phyloP scores from a whole-genome alignment of 2,797 vertebrate species.

The Sebastes trivittatus region DNA sequence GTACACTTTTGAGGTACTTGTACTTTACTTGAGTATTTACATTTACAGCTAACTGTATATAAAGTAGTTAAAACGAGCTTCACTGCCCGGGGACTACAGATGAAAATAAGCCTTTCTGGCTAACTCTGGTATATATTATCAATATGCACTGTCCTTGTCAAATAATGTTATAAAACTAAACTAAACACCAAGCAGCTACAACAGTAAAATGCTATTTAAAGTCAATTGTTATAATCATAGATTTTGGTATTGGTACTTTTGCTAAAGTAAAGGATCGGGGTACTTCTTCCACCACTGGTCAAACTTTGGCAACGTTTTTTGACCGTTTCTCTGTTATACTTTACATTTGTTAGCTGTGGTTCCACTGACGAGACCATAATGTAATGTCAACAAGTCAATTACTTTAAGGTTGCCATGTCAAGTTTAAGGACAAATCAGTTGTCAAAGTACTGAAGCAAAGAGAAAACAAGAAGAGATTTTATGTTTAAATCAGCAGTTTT shows the following conservation, averaged over 20 bases:
- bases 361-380: not conserved
- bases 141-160: too few species aligned
- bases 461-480: not conserved
- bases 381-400: not conserved
- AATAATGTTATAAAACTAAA: not conserved
- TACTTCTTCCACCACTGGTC: not conserved
- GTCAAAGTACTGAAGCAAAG: not conserved
- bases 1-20: not conserved
- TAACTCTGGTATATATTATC: too few species aligned
- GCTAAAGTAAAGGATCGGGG: not conserved
- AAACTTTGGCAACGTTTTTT: not conserved
- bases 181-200: not conserved
- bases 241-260: not conserved
- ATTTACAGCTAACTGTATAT: not conserved
- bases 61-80: not conserved
- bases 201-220: not conserved
- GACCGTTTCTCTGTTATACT: not conserved
- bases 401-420: too few species aligned
- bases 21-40: not conserved
- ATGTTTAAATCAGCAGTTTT: not conserved
- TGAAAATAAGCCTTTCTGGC: too few species aligned
- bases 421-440: not conserved
- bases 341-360: not conserved
- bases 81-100: too few species aligned
- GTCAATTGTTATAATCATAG: accelerated